A percentile compares a stretch with the other conserved stretches of the same genome.
phyloP scores from a whole-genome alignment of 2,888 invertebrate species.

The Dorcus hopei region DNA sequence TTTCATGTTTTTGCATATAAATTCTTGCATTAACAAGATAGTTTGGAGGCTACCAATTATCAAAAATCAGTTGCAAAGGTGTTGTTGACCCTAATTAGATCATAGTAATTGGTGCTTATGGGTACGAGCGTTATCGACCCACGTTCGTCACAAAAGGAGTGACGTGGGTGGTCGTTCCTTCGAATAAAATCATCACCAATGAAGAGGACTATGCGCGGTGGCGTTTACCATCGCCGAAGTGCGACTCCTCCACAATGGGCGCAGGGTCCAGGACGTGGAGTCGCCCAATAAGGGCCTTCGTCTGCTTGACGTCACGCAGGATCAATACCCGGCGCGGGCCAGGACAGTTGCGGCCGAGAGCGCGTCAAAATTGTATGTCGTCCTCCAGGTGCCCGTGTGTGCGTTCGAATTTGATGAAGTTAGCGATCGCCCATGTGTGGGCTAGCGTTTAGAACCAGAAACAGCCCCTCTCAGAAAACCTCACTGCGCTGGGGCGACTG shows the following conservation, averaged over 20 bases:
- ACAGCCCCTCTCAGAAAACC: slow-evolving; percentile 96
- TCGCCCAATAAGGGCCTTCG: slow-evolving; percentile 34
- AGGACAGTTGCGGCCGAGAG: slow-evolving; percentile 41
- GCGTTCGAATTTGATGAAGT: slow-evolving; percentile 39
- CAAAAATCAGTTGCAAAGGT: too few relatives aligned
- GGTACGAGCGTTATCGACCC: too few relatives aligned
- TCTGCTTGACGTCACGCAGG: slow-evolving; percentile 44
- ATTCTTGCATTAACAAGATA: too few relatives aligned
- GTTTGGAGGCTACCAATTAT: too few relatives aligned
- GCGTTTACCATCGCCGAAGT: slow-evolving; percentile 51
- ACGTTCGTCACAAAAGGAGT: too few relatives aligned
- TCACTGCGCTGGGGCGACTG: slow-evolving; percentile 95
- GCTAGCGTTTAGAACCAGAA: slow-evolving; percentile 92
- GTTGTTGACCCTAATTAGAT: too few relatives aligned
- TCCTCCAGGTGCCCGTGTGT: slow-evolving; percentile 25
- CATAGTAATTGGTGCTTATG: too few relatives aligned
- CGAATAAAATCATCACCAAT: slow-evolving; percentile 43
- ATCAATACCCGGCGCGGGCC: slow-evolving; percentile 45
- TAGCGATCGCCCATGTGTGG: slow-evolving; percentile 81
- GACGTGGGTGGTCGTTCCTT: slow-evolving; percentile 40
- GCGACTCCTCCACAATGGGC: slow-evolving; percentile 33
- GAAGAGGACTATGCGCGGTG: slow-evolving; percentile 50
- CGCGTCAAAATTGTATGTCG: slow-evolving; percentile 40
- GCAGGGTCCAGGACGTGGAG: slow-evolving; percentile 29
- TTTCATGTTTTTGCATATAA: too few relatives aligned